phyloP scores from a whole-genome alignment of 2,113 vertebrate genomes.

The Syngnathus scovelli region DNA sequence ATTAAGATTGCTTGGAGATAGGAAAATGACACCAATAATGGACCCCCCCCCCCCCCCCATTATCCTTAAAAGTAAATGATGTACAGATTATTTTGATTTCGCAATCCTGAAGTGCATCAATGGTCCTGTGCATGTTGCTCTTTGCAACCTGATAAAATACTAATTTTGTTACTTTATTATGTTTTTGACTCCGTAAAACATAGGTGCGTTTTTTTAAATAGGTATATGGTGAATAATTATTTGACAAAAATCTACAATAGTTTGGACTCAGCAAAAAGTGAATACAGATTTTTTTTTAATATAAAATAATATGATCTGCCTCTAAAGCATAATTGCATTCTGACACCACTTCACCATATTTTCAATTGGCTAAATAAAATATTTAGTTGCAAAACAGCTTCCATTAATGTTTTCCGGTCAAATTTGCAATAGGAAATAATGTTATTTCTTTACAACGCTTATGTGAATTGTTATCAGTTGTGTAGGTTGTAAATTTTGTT shows the following conservation, averaged over 20 bases:
- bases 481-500: constrained; percentile 29
- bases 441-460: not conserved
- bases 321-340: not conserved
- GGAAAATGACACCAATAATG: not conserved
- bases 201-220: too few relatives aligned
- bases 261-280: too few relatives aligned
- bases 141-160: not conserved
- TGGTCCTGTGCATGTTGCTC: too few relatives aligned
- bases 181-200: not conserved
- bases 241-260: too few relatives aligned
- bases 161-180: not conserved
- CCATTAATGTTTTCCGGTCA: not conserved
- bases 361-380: rapidly evolving
- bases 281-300: too few relatives aligned
- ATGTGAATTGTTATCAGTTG: constrained; percentile 17
- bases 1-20: not conserved
- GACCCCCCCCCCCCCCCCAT: too few relatives aligned
- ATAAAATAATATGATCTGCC: too few relatives aligned
- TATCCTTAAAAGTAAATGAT: too few relatives aligned
- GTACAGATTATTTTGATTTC: too few relatives aligned
- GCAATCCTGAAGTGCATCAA: too few relatives aligned
- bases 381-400: not conserved
- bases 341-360: not conserved
- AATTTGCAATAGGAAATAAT: not conserved
- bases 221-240: too few relatives aligned